Conservation (phyloP, 2,113 vertebrate genomes). For the Terrapene triunguis region DNA sequence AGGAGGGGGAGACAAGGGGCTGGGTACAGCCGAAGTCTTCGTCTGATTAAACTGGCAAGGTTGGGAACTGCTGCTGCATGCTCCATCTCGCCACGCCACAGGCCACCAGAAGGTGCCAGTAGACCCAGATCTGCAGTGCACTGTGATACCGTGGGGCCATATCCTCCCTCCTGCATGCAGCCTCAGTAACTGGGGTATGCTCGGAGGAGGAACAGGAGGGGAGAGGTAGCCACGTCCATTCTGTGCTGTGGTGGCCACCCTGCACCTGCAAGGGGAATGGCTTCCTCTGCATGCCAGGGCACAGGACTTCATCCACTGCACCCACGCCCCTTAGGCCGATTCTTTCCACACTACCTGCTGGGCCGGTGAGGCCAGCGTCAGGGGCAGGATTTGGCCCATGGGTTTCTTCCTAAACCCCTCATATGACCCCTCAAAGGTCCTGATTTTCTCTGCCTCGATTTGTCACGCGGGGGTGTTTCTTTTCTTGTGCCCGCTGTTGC, state of each 20-base stretch:
- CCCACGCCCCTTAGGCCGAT: not conserved
- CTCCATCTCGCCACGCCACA: not conserved
- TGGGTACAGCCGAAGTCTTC: not conserved
- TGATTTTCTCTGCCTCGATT: rapidly evolving
- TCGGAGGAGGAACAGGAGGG: not conserved
- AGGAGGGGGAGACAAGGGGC: no score
- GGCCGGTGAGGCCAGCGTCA: not conserved
- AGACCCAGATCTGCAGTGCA: not conserved
- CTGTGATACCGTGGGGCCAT: not conserved
- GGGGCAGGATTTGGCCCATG: not conserved
- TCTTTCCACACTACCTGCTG: not conserved
- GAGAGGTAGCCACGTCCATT: not conserved
- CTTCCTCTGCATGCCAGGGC: not conserved
- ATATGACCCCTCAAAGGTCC: not conserved
- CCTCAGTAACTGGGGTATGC: not conserved
- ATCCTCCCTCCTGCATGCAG: not conserved
- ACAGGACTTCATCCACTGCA: not conserved
- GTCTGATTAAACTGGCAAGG: not conserved
- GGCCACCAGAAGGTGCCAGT: not conserved
- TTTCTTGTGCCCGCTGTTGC: rapidly evolving
- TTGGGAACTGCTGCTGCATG: not conserved
- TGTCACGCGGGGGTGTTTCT: rapidly evolving
- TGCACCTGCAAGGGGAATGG: not conserved
- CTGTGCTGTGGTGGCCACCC: no score
- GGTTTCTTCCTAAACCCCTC: not conserved